Conservation (phyloP, 2,888 invertebrate genomes). For the Onthophagus sagittarius region DNA sequence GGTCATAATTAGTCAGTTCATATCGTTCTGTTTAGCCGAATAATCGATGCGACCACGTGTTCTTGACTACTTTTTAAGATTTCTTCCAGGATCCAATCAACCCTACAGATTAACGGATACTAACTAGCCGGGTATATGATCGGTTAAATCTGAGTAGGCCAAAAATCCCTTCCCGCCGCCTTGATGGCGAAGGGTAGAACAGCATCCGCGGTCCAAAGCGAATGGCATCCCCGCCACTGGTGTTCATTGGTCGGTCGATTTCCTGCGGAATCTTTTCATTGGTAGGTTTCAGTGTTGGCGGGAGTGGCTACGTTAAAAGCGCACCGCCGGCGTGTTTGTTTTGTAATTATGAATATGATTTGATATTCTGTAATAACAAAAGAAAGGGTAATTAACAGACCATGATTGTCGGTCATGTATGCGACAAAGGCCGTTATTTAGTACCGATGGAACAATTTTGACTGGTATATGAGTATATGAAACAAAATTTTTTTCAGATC, state of each 20-base stretch:
- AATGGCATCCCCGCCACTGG: constrained; percentile 17
- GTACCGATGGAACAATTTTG: constrained; percentile 46
- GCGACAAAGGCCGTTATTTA: constrained; percentile 46
- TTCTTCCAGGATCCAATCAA: constrained; percentile 25
- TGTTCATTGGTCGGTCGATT: constrained; percentile 33
- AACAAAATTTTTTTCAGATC: constrained; percentile 6
- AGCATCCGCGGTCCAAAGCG: constrained; percentile 31
- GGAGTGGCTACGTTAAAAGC: constrained; percentile 33
- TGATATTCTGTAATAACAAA: constrained; percentile 46
- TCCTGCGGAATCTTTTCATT: constrained; percentile 27
- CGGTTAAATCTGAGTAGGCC: constrained; percentile 31
- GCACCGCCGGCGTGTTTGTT: constrained; percentile 42
- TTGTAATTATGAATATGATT: constrained; percentile 53
- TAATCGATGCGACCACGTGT: background rate
- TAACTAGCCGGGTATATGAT: constrained; percentile 29
- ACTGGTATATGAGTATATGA: constrained; percentile 35
- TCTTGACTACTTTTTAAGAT: background rate
- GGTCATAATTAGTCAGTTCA: constrained; percentile 42
- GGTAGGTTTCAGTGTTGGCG: constrained; percentile 24
- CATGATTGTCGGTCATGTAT: constrained; percentile 46
- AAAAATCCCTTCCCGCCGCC: constrained; percentile 32
- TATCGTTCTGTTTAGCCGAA: constrained; percentile 3
- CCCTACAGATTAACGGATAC: constrained; percentile 33
- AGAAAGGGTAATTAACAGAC: constrained; percentile 47
- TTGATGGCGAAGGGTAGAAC: constrained; percentile 33